Conservation (phyloP, 2,797 vertebrate species). For the Gymnopithys bicolor region DNA sequence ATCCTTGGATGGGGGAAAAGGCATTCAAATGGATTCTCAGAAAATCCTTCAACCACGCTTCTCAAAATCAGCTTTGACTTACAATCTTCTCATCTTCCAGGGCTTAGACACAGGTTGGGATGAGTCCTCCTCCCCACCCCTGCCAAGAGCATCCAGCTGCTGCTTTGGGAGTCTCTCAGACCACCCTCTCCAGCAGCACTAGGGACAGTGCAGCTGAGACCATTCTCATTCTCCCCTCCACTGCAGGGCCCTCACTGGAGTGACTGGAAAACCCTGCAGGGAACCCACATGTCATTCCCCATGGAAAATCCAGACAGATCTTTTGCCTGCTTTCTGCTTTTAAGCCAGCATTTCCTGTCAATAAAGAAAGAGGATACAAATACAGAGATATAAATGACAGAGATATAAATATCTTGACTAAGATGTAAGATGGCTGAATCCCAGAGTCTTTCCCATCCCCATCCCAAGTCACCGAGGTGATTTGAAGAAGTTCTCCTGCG, state of each 20-base stretch:
- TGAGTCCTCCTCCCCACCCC: background rate
- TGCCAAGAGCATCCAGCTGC: background rate
- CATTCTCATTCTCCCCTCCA: background rate
- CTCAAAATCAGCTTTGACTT: background rate
- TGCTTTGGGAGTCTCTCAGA: background rate
- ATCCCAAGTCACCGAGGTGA: background rate
- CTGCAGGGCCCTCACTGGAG: background rate
- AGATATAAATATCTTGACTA: background rate
- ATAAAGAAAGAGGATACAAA: background rate
- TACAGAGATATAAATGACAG: background rate
- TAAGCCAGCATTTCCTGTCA: background rate
- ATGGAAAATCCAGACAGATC: background rate
- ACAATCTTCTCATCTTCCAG: background rate
- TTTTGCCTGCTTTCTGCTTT: background rate
- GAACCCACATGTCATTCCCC: background rate
- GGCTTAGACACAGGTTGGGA: background rate
- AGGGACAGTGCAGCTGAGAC: background rate
- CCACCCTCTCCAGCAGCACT: background rate
- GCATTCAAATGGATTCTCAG: background rate
- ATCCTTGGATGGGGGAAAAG: background rate
- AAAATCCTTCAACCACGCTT: background rate
- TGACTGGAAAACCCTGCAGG: background rate
- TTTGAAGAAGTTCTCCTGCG: background rate
- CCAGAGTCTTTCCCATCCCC: background rate
- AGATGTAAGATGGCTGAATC: background rate